Percentiles rank a stretch among this genome's conserved stretches.
Conservation (phyloP, 2,797 vertebrate genomes). For the Crotalus adamanteus region DNA sequence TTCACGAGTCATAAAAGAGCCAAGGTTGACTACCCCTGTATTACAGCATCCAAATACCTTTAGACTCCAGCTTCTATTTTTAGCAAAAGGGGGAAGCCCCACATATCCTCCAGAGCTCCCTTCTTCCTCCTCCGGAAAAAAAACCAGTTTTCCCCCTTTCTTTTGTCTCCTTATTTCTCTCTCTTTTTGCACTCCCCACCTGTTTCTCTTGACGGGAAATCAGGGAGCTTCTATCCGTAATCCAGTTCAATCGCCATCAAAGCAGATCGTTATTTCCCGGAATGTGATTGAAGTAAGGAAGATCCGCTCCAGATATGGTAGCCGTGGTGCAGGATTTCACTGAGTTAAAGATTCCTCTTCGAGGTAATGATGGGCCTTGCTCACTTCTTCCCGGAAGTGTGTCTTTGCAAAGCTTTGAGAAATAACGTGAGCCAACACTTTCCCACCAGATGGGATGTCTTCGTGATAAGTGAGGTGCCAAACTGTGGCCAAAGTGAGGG, state of each 20-base stretch:
- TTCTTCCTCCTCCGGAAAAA: background rate
- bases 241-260: background rate
- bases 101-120: background rate
- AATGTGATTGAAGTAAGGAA: background rate
- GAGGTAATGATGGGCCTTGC: background rate
- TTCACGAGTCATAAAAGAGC: too few species aligned
- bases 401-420: background rate
- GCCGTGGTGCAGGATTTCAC: background rate
- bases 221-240: background rate
- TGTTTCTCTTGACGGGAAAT: background rate
- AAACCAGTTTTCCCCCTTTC: slow-evolving; percentile 2
- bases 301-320: background rate
- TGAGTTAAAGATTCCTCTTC: too few species aligned
- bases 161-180: background rate
- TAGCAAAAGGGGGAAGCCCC: background rate
- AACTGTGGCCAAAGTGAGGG: background rate
- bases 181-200: background rate
- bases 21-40: too few species aligned
- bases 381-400: background rate
- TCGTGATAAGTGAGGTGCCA: background rate
- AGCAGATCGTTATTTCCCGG: rapidly evolving
- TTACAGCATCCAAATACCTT: background rate
- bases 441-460: too few species aligned
- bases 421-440: background rate
- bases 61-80: background rate